Evolutionary conservation across 2,888 invertebrate genomes (phyloP).

Genomic region (Aphidoletes aphidimyza): DNA sequence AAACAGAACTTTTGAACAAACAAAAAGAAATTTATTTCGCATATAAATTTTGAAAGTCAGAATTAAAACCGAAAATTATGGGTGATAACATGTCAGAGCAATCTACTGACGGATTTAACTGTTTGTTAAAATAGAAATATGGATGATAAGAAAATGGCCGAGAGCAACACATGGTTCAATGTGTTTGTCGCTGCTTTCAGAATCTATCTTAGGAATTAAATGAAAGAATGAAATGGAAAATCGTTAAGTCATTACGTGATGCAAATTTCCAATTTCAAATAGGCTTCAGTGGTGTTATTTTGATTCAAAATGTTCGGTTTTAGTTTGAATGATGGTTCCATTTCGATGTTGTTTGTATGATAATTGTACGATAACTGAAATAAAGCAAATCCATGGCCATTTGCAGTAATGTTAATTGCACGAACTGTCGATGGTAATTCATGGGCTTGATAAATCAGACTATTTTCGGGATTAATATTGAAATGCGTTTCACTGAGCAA

Average conservation of each 20-base stretch:
- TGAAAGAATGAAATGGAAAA: too few species aligned
- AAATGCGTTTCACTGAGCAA: constrained; percentile 65
- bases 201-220: too few species aligned
- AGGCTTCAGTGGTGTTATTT: constrained; percentile 65
- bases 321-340: constrained; percentile 88
- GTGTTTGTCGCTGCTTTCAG: too few species aligned
- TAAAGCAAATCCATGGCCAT: constrained; percentile 83
- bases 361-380: constrained; percentile 84
- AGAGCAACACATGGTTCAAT: too few species aligned
- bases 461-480: constrained; percentile 80
- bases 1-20: too few species aligned
- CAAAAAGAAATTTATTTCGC: too few species aligned
- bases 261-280: background rate
- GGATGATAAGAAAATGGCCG: too few species aligned
- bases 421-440: constrained; percentile 72
- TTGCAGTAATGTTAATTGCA: constrained; percentile 78
- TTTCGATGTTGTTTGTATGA: constrained; percentile 87
- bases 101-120: too few species aligned
- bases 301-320: constrained; percentile 90
- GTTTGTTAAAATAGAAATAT: too few species aligned
- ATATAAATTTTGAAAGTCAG: too few species aligned
- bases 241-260: constrained; percentile 45
- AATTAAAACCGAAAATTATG: too few species aligned
- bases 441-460: constrained; percentile 83
- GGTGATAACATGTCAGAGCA: too few species aligned